Evolutionary conservation across 2,797 vertebrate genomes (phyloP).

Genomic region (Micropoecilia bifurca): DNA sequence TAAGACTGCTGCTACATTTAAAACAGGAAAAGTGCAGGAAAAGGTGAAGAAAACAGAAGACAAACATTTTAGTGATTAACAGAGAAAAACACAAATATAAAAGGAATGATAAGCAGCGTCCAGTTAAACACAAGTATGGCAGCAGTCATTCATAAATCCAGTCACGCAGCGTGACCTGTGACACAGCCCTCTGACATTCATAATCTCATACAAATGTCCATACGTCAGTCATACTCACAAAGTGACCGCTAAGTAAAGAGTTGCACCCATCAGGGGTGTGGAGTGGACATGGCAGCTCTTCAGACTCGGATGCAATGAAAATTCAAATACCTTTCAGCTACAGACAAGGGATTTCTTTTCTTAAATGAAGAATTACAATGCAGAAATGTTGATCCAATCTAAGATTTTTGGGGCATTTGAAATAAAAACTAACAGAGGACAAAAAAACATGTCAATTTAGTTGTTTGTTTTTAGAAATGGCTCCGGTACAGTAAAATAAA

Average conservation of each 20-base stretch:
- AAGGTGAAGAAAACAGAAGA: slow-evolving; percentile 33
- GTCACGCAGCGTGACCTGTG: slow-evolving; percentile 58
- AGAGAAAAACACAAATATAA: slow-evolving; percentile 44
- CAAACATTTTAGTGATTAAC: slow-evolving; percentile 24
- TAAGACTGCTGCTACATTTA: slow-evolving; percentile 37
- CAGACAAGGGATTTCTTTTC: slow-evolving; percentile 19
- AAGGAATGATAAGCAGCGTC: slow-evolving; percentile 53
- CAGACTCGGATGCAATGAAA: slow-evolving; percentile 48
- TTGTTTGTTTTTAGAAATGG: not conserved
- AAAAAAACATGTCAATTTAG: not conserved
- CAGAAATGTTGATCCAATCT: not conserved
- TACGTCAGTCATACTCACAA: slow-evolving; percentile 67
- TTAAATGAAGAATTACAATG: not conserved
- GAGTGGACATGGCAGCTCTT: slow-evolving; percentile 60
- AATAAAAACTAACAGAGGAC: not conserved
- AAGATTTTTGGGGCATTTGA: not conserved
- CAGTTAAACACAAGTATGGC: slow-evolving; percentile 54
- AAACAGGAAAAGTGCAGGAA: slow-evolving; percentile 40
- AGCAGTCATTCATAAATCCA: slow-evolving; percentile 65
- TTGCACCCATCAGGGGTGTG: slow-evolving; percentile 66
- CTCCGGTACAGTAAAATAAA: not conserved
- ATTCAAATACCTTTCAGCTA: slow-evolving; percentile 55
- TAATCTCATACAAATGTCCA: slow-evolving; percentile 67
- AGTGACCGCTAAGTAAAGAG: slow-evolving; percentile 54
- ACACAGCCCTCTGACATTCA: slow-evolving; percentile 61